These are phyloP conservation scores for Hemibagrus wyckioides DNA, from an alignment of 2,113 vertebrate species.

Conservation along the genomic window DNA sequence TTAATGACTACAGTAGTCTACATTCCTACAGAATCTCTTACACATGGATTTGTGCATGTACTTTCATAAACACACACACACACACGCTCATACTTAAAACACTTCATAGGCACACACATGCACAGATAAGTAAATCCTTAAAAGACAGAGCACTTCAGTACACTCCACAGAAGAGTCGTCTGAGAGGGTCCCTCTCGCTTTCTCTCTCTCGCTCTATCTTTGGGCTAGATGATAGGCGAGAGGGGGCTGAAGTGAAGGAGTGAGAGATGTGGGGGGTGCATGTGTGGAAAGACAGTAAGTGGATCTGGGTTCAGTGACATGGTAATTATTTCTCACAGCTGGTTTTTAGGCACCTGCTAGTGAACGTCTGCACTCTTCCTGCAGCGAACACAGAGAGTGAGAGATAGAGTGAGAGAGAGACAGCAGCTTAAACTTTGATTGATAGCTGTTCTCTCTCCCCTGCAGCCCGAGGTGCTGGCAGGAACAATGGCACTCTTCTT, in stretches of 20 bases:
- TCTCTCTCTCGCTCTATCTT: conserved; percentile 4
- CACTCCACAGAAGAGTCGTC: conserved; percentile 45
- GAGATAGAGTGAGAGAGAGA: conserved; percentile 1
- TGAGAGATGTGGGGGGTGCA: conserved; percentile 34
- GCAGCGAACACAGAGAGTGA: conserved; percentile 55
- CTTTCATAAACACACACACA: conserved; percentile 2
- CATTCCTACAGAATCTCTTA: conserved; percentile 43
- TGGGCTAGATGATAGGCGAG: neutral
- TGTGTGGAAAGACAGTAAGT: conserved; percentile 56
- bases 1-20: conserved; percentile 41
- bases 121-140: conserved; percentile 43
- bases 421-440: conserved; percentile 45
- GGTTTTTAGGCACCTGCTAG: conserved; percentile 68
- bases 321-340: conserved; percentile 63
- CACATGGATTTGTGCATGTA: conserved; percentile 14
- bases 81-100: conserved; percentile 26
- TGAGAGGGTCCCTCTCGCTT: conserved; percentile 38
- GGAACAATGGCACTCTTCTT: conserved; percentile 51
- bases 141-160: conserved; percentile 46
- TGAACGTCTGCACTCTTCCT: conserved; percentile 63
- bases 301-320: conserved; percentile 40
- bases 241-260: conserved; percentile 33
- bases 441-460: conserved; percentile 49
- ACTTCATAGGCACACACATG: conserved; percentile 30
- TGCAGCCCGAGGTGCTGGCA: conserved; percentile 29